Conservation (phyloP, 2,113 vertebrate species). For the Cyprinodon tularosa region DNA sequence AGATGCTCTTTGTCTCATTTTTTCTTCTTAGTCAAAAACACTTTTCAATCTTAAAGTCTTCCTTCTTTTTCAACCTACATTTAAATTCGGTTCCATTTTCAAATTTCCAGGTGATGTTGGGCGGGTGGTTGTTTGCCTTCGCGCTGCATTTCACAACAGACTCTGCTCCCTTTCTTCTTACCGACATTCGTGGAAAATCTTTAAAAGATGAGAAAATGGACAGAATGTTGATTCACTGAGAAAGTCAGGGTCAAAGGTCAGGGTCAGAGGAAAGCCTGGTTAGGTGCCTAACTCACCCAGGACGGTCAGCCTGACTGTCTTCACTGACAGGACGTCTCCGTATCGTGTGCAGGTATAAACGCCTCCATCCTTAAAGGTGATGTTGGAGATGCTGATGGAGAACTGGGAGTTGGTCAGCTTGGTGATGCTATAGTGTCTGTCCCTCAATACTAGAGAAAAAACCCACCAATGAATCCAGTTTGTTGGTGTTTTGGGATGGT, state of each 20-base stretch:
- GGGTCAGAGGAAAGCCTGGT: background rate
- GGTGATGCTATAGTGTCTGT: slow-evolving; percentile 64
- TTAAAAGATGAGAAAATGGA: slow-evolving; percentile 21
- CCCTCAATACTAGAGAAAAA: slow-evolving; percentile 52
- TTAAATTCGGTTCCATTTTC: slow-evolving; percentile 60
- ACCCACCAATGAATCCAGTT: background rate
- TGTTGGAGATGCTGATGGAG: slow-evolving; percentile 59
- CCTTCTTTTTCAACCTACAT: slow-evolving; percentile 56
- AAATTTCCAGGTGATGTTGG: slow-evolving; percentile 72
- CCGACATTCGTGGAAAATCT: slow-evolving; percentile 61
- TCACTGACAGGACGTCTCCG: background rate
- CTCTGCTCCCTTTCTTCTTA: slow-evolving; percentile 26
- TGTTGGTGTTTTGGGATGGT: background rate
- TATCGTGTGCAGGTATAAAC: slow-evolving; percentile 73
- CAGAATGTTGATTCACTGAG: background rate
- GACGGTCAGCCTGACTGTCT: slow-evolving; percentile 70
- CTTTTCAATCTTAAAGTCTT: background rate
- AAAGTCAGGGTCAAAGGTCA: background rate
- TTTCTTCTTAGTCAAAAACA: background rate
- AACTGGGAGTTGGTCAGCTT: slow-evolving; percentile 56
- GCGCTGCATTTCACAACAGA: slow-evolving; percentile 68
- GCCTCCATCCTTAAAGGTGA: slow-evolving; percentile 76
- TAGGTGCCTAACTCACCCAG: slow-evolving; percentile 63
- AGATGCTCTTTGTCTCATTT: background rate
- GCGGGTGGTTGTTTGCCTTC: slow-evolving; percentile 53